These are phyloP conservation scores for Diadumene lineata DNA, from an alignment of 92 coral and sea anemone genomes.

Conservation along the genomic window DNA sequence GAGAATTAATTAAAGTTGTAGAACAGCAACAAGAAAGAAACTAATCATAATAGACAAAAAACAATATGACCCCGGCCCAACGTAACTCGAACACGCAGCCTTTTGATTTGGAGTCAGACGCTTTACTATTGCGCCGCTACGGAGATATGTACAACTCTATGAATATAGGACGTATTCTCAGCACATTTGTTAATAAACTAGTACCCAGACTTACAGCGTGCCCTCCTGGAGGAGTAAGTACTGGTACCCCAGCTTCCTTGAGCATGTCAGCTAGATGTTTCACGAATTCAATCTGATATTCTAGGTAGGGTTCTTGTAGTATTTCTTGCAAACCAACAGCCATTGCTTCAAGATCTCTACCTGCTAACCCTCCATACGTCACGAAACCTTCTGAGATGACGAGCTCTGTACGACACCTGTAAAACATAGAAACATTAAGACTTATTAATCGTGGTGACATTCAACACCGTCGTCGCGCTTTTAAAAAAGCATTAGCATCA, in stretches of 20 bases:
- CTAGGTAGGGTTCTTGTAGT: constrained; percentile 64
- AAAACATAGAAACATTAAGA: too few relatives aligned
- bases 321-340: constrained; percentile 74
- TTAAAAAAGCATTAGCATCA: too few relatives aligned
- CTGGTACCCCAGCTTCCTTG: constrained; percentile 41
- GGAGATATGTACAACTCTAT: neutral
- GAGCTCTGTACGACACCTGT: constrained; percentile 56
- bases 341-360: constrained; percentile 77
- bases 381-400: constrained; percentile 73
- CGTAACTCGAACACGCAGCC: constrained; percentile 17
- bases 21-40: too few relatives aligned
- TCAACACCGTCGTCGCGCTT: too few relatives aligned
- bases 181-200: neutral
- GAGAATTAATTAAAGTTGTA: too few relatives aligned
- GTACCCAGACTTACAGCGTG: constrained; percentile 56
- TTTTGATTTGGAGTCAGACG: constrained; percentile 17
- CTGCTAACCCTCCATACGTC: constrained; percentile 77
- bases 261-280: constrained; percentile 53
- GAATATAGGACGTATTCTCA: neutral
- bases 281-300: constrained; percentile 55
- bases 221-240: constrained; percentile 79
- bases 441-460: too few relatives aligned
- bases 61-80: neutral
- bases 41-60: too few relatives aligned
- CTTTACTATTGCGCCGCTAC: constrained; percentile 16